Evolutionary conservation across 2,113 vertebrate genomes (phyloP), one percentile per base, ranked within the genome.

Genomic region (Turdus rufiventris): DNA sequence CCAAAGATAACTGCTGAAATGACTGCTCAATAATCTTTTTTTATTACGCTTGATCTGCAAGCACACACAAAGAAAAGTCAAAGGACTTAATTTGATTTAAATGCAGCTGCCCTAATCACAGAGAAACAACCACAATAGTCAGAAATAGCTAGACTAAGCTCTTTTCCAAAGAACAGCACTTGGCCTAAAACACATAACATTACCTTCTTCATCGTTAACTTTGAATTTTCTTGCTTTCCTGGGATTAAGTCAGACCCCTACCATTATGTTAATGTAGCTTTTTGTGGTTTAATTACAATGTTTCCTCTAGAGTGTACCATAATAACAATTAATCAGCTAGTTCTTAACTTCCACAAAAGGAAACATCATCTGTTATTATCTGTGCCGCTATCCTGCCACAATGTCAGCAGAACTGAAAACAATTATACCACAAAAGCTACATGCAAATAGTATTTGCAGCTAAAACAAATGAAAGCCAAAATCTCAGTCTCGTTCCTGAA

Each of bases 281-380:
- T 96, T 91, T 92, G 89, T 95, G 84, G 63, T 86, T 97, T 97
- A 97, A 97, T 95, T 96, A 89, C 61, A 91, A 89, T 47, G 36
- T 88, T 97, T 94, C 26, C 65, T 82, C 91, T 91, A 54, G 85
- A 92, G 96, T 48, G 43, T 70, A 93, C 79, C 87, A 93, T 54
- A 96, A 75, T 90, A 96, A 86, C 89, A 96, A 96, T 89, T 96
- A 95, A 96, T 97, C 96, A 95, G 79, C 48, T 71, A 56, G 71
- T 96, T 95, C 80, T 96, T 94, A 88, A 75, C 79, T 89, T 92
- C 94, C 89, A 81, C 84, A 95, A 88, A 97, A 97, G 83, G 43
- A 94, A 96, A 81, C 70, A 43, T 85, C 96, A 91, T 88, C 88
- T 95, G 67, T 91, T 94, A 87, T 86, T 91, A 93, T 91, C 58